These are phyloP conservation scores for Upupa epops DNA, from an alignment of 2,113 vertebrate genomes.

Conservation along the genomic window DNA sequence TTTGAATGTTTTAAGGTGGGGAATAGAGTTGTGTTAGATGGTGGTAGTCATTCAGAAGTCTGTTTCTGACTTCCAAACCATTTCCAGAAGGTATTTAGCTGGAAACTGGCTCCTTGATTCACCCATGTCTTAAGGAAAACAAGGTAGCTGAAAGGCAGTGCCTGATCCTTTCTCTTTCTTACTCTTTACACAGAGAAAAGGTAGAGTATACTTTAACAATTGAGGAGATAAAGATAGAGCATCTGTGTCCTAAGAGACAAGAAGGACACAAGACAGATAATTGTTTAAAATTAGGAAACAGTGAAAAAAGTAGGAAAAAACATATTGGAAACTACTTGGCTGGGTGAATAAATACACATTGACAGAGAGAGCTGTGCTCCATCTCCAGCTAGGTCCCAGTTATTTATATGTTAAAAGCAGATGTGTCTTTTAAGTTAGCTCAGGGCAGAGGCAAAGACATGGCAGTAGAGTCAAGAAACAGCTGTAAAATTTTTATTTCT, in stretches of 20 bases:
- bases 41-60: background rate
- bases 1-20: background rate
- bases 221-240: too few species aligned
- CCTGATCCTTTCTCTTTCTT: background rate
- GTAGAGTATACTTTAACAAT: background rate
- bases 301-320: background rate
- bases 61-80: background rate
- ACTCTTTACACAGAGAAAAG: background rate
- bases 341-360: background rate
- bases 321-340: background rate
- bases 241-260: background rate
- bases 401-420: background rate
- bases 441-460: background rate
- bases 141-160: background rate
- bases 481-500: background rate
- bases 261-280: background rate
- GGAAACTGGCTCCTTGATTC: background rate
- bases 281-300: too few species aligned
- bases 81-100: background rate
- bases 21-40: background rate
- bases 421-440: background rate
- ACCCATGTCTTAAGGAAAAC: background rate
- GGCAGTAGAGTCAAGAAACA: background rate
- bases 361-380: background rate
- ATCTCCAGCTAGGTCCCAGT: background rate